Evolutionary conservation across 92 coral and sea anemone species (phyloP).

Genomic region (Porites lobata): DNA sequence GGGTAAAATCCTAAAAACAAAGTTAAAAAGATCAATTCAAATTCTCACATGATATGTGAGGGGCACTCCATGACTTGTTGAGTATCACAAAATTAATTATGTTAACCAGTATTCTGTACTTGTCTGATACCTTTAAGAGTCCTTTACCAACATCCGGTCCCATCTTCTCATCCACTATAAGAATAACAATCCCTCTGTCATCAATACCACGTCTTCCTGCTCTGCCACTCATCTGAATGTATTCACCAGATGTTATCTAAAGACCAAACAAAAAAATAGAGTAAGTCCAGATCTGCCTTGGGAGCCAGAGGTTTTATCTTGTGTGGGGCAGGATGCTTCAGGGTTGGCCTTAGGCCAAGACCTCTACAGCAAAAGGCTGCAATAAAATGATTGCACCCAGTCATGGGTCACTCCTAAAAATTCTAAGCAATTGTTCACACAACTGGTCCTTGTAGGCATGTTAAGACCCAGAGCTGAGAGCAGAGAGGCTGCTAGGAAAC

Average conservation of each 20-base stretch:
- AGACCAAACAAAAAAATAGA: not conserved
- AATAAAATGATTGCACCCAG: too few species aligned
- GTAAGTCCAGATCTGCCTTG: too few species aligned
- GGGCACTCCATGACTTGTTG: too few species aligned
- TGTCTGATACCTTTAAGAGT: conserved; percentile 78
- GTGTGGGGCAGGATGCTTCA: too few species aligned
- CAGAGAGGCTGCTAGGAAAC: too few species aligned
- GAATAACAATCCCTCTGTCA: conserved; percentile 96
- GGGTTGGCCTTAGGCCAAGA: too few species aligned
- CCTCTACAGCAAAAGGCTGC: too few species aligned
- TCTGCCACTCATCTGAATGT: conserved; percentile 99
- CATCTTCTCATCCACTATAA: conserved; percentile 98
- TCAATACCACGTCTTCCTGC: conserved; percentile 99
- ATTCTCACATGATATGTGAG: too few species aligned
- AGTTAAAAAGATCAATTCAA: too few species aligned
- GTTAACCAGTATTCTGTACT: not conserved
- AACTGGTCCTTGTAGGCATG: conserved; percentile 99
- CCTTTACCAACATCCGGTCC: conserved; percentile 98
- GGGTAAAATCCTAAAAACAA: too few species aligned
- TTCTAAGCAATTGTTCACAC: conserved; percentile 95
- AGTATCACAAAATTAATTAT: too few species aligned
- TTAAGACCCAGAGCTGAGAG: conserved; percentile 87
- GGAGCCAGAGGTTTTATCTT: too few species aligned
- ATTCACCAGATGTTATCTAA: conserved; percentile 98
- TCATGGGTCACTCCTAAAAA: conserved; percentile 37